These are phyloP conservation scores for Heliocidaris tuberculata DNA, from an alignment of 35 echinoderm and acorn worm species.

Conservation along the genomic window DNA sequence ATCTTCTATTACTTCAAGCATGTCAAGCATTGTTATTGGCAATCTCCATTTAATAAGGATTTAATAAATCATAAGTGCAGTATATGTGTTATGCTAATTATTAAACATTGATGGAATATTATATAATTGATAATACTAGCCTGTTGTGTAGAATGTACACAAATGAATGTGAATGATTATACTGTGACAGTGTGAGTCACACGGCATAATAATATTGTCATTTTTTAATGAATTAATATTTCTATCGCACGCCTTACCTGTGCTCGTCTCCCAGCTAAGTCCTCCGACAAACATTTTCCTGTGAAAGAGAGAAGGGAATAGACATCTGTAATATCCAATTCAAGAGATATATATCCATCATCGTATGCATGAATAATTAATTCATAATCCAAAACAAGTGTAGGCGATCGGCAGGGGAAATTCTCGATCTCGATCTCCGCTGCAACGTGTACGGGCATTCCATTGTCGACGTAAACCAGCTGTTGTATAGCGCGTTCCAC, in stretches of 20 bases:
- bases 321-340: slow-evolving; percentile 38
- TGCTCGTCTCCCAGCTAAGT: slow-evolving; percentile 85
- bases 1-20: too few relatives aligned
- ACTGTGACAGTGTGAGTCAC: too few relatives aligned
- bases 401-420: not conserved
- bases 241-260: slow-evolving; percentile 61
- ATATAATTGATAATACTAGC: too few relatives aligned
- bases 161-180: not conserved
- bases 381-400: slow-evolving; percentile 18
- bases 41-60: too few relatives aligned
- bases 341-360: slow-evolving; percentile 3
- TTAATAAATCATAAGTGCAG: too few relatives aligned
- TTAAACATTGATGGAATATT: too few relatives aligned
- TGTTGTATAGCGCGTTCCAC: slow-evolving; percentile 25
- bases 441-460: slow-evolving; percentile 45
- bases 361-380: slow-evolving; percentile 18
- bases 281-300: slow-evolving; percentile 99
- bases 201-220: too few relatives aligned
- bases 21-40: too few relatives aligned
- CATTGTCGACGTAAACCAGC: slow-evolving; percentile 45
- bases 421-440: not conserved
- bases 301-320: slow-evolving; percentile 57
- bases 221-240: too few relatives aligned
- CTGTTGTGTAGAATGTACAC: not conserved
- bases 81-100: too few relatives aligned